Base-by-base conservation (phyloP, 1,140 invertebrate species). In the Heliconius nattereri region DNA sequence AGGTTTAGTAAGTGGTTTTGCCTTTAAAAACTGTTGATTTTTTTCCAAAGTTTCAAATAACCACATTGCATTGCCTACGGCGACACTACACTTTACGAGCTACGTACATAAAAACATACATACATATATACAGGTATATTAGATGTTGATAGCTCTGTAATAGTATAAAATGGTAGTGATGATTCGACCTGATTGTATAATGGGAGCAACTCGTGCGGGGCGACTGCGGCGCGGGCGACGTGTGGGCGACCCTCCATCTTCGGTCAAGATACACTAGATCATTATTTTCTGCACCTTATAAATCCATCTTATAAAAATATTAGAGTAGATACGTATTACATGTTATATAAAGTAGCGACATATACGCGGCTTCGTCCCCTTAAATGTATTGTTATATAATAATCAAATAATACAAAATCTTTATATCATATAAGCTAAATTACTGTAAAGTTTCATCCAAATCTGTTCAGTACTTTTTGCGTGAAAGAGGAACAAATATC, bases 171-270 rank as follows among this genome's bases (percentile, higher is more conserved):
- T 79, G 78, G 76, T 72, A 76, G 79, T 74, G 80, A 81, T 89
- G 90, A 93, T 93, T 92, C 86, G 88, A 84, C 85, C 86, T 92
- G 90, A 94, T 92, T 92, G 91, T 91, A 91, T 94, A 94, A 94
- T 92, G 89, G 91, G 76, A 82, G 82, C 80, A 84, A 86, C 90
- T 91, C 88, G 90, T 90, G 90, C 89, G 81, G 75, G 81, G 83
- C 89, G 71, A 71, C 20, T 37, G 71, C 71, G 32, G 71, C 71
- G 71, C 71, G 75, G 81, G 83, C 71, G 81, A 82, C 89, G 91
- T 90, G 92, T 93, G 90, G 92, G 92, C 89, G 91, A 86, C 80
- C 80, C 80, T 78, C 73, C 72, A 57, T 78, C 76, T 72, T 35
- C 80, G 80, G 49, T 73, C 66, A 77, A 73, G 75, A 37, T 29